Base-by-base conservation (phyloP, 1,140 invertebrate species). In the Ooceraea biroi region DNA sequence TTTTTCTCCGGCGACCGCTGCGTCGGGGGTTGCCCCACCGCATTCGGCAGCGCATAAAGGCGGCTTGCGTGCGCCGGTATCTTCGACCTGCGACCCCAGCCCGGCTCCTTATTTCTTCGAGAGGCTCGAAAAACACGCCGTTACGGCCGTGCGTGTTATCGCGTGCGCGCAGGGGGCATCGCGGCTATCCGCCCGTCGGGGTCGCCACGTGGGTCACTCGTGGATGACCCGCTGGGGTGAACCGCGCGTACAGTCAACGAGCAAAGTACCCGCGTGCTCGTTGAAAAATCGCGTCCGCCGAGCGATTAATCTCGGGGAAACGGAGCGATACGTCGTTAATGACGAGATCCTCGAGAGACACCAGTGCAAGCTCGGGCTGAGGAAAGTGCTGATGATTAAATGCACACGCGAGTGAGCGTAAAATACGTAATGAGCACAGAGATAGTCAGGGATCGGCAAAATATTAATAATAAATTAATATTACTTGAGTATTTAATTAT, bases 101-200 rank as follows among this genome's bases (percentile, higher is more conserved):
- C 52, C 83, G 65, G 83, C 87, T 89, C 76, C 90, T 86, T 88
- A 84, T 89, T 90, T 89, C 88, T 88, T 65, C 72, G 55, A 76
- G 80, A 83, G 85, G 85, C 85, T 82, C 88, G 89, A 90, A 90
- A 90, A 90, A 90, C 85, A 90, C 86, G 86, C 61, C 88, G 84
- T 88, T 88, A 86, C 82, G 68, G 73, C 46, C 55, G 72, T 85
- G 82, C 84, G 82, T 90, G 90, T 91, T 91, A 91, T 91, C 90
- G 87, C 90, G 88, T 92, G 92, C 83, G 89, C 90, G 90, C 92
- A 91, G 93, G 93, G 92, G 92, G 92, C 93, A 92, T 92, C 91
- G 90, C 90, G 88, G 91, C 89, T 91, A 90, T 92, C 90, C 91
- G 85, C 87, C 83, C 87, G 78, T 57, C 88, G 91, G 88, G 92